These are phyloP conservation scores for Brenthis hecate DNA, from an alignment of 2,888 invertebrate species.

Conservation along the genomic window DNA sequence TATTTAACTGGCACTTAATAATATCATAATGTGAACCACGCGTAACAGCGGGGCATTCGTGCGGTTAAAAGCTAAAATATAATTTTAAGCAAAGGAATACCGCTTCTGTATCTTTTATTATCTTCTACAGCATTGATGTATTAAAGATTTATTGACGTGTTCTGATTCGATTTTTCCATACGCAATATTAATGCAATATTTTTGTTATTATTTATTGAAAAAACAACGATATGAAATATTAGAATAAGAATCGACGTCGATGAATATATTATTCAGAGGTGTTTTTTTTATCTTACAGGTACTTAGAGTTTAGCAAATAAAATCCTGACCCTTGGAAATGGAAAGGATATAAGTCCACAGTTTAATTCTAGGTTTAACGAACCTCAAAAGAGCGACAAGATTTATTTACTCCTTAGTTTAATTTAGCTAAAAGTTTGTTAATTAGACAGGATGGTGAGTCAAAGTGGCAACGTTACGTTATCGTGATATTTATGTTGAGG, in stretches of 20 bases:
- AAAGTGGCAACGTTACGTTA: slow-evolving; percentile 21
- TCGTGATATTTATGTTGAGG: slow-evolving; percentile 22
- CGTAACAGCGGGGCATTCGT: slow-evolving; percentile 23
- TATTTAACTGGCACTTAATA: neutral
- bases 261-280: no score
- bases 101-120: slow-evolving; percentile 27
- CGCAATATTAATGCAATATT: no score
- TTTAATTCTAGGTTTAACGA: slow-evolving; percentile 1
- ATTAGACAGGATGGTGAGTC: slow-evolving; percentile 17
- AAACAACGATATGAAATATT: no score
- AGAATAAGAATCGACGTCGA: no score
- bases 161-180: slow-evolving; percentile 18
- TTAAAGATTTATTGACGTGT: slow-evolving; percentile 27
- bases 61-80: slow-evolving; percentile 32
- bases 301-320: no score
- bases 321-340: no score
- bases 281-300: no score
- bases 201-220: no score
- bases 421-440: slow-evolving; percentile 28
- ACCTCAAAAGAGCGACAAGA: slow-evolving; percentile 10
- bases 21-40: slow-evolving; percentile 17
- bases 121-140: slow-evolving; percentile 30
- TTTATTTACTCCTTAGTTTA: slow-evolving; percentile 19
- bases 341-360: neutral
- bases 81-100: slow-evolving; percentile 34